Conservation (phyloP, 2,113 vertebrate genomes). For the Paramormyrops kingsleyae region DNA sequence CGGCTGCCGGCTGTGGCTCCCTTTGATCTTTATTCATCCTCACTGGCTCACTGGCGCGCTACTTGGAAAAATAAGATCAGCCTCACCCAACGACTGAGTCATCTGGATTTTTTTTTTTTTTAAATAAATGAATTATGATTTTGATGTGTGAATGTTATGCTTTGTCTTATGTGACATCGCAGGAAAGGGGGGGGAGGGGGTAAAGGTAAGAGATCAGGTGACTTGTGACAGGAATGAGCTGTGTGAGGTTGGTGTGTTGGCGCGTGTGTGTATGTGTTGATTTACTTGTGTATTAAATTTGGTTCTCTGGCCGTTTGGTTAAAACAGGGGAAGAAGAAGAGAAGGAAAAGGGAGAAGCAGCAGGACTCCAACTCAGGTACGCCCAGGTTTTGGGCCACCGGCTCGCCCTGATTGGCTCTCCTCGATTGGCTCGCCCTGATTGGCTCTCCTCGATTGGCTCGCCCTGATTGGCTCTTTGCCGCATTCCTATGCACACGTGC, state of each 20-base stretch:
- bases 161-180: not conserved
- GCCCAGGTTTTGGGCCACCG: not conserved
- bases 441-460: not conserved
- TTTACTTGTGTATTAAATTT: not conserved
- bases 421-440: not conserved
- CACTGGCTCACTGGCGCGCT: not conserved
- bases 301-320: not conserved
- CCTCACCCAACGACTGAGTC: not conserved
- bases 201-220: not conserved
- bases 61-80: not conserved
- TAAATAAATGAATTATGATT: not conserved
- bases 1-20: not conserved
- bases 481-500: not conserved
- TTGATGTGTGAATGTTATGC: not conserved
- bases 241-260: not conserved
- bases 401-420: not conserved
- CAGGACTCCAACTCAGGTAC: slow-evolving; percentile 90
- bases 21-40: not conserved
- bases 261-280: not conserved
- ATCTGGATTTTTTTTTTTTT: not conserved
- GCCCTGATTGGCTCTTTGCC: not conserved
- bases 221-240: not conserved
- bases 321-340: slow-evolving; percentile 93
- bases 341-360: slow-evolving; percentile 91
- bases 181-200: not conserved